Percentiles rank a stretch among this genome's conserved stretches.
phyloP scores from a whole-genome alignment of 23 tunicate genomes.

The Styela clava region DNA sequence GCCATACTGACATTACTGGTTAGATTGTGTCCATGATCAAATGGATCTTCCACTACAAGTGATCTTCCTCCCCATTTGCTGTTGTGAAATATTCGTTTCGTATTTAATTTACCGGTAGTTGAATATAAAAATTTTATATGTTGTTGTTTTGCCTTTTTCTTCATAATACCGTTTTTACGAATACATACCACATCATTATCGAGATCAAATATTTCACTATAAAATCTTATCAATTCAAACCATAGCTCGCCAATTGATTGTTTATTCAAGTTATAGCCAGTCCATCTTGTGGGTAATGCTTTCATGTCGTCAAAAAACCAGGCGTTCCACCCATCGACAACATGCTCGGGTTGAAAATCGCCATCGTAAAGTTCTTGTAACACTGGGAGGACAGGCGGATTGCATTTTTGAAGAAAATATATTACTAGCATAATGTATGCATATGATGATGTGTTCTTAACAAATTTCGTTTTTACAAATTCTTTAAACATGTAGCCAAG shows the following conservation, averaged over 20 bases:
- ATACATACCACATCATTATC: not conserved
- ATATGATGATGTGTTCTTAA: slow-evolving; percentile 4
- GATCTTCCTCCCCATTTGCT: not conserved
- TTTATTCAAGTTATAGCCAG: not conserved
- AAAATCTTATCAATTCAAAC: slow-evolving; percentile 7
- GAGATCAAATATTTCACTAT: slow-evolving; percentile 1
- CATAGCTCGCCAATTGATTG: slow-evolving; percentile 5
- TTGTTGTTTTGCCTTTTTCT: not conserved
- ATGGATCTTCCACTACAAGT: slow-evolving; percentile 6
- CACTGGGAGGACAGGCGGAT: slow-evolving; percentile 27
- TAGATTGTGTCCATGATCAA: slow-evolving; percentile 18
- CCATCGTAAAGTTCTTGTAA: slow-evolving; percentile 3
- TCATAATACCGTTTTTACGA: not conserved
- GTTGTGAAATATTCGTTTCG: not conserved
- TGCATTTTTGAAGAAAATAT: slow-evolving; percentile 17
- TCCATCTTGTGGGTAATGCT: not conserved
- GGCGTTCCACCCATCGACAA: slow-evolving; percentile 25
- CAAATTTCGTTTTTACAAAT: not conserved
- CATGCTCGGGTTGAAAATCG: not conserved
- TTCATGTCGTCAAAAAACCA: slow-evolving; percentile 19
- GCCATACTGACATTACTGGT: not conserved
- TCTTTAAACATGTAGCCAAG: not conserved
- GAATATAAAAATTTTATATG: not conserved
- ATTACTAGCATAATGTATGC: slow-evolving; percentile 8
- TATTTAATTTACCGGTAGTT: not conserved